Evolutionary conservation across 2,113 vertebrate genomes (phyloP), one percentile per base, ranked within the genome.

Genomic region (Dipodomys spectabilis): DNA sequence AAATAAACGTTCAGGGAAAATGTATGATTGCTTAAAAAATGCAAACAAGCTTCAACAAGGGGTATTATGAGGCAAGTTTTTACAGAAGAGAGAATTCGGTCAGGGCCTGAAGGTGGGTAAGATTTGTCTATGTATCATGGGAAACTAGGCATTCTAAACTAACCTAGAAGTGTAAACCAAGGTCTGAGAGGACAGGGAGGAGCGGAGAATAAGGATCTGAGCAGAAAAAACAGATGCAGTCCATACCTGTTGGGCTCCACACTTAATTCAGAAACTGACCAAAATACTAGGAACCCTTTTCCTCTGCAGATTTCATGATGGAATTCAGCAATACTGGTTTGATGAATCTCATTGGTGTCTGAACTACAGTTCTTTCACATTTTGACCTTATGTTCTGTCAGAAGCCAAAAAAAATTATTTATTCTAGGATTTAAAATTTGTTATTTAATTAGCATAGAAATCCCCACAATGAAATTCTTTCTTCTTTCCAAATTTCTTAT

Each of bases 171-270:
- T 1, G 0, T 72, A 9, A 86, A 18, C 30, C 11, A 20, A 44
- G 22, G 25, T 67, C 6, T 7, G 3, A 8, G 45, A 68, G 9
- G 19, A 20, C 27, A 77, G n/a, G 53, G 12, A n/a, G 1, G 62
- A 79, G 28, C 6, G 35, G 2, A 53, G 53, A 35, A 1, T 2
- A 0, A 4, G 1, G n/a, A n/a, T 30, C 53, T 8, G 32, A 20
- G 9, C 22, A 49, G 79, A 35, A 30, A 35, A 30, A 16, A 15
- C 25, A 8, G 49, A 39, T 44, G 16, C 18, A 6, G 4, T 11
- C 69, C 32, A 20, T 7, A 44, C 19, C 19, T 10, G 18, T 64
- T 68, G 64, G 3, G 4, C 28, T 7, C 45, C 13, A 13, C 0
- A 0, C 12, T 44, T 7, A 11, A 18, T 5, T 8, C 13, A 11